phyloP scores from a whole-genome alignment of 2,888 invertebrate species.

The Pilophorus perplexus region DNA sequence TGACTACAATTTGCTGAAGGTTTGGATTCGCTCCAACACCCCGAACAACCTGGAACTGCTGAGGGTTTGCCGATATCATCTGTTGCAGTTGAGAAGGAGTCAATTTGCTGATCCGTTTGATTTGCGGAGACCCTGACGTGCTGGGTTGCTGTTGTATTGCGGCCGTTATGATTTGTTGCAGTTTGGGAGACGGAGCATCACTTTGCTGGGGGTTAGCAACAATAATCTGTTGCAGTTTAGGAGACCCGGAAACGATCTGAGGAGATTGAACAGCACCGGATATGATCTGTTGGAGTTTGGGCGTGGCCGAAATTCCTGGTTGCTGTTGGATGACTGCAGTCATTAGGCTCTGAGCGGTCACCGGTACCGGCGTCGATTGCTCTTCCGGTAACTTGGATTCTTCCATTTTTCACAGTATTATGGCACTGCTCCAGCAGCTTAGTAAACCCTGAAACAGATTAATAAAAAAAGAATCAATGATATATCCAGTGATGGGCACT shows the following conservation, averaged over 20 bases:
- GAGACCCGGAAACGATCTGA: conserved; percentile 4
- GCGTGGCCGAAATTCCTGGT: conserved; percentile 5
- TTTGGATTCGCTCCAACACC: background rate
- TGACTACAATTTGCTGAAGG: conserved; percentile 19
- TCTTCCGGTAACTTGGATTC: too few species aligned
- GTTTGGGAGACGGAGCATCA: conserved; percentile 10
- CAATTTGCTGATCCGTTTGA: conserved; percentile 9
- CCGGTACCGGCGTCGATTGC: too few species aligned
- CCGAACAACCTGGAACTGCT: conserved; percentile 8
- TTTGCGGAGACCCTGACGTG: background rate
- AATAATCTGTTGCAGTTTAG: conserved; percentile 17
- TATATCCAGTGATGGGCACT: too few species aligned
- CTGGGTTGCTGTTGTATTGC: conserved; percentile 15
- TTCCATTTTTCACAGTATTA: too few species aligned
- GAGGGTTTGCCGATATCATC: conserved; percentile 17
- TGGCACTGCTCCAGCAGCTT: too few species aligned
- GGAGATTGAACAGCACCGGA: conserved; percentile 20
- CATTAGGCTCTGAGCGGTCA: too few species aligned
- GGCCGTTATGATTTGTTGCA: conserved; percentile 29
- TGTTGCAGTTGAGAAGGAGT: conserved; percentile 19
- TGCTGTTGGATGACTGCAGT: conserved; percentile 16
- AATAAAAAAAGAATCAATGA: too few species aligned
- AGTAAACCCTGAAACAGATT: too few species aligned
- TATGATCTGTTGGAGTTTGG: conserved; percentile 27
- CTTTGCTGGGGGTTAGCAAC: conserved; percentile 5